Evolutionary conservation across 1,140 invertebrate species (phyloP).

Genomic region (Ceratosolen solmsi): DNA sequence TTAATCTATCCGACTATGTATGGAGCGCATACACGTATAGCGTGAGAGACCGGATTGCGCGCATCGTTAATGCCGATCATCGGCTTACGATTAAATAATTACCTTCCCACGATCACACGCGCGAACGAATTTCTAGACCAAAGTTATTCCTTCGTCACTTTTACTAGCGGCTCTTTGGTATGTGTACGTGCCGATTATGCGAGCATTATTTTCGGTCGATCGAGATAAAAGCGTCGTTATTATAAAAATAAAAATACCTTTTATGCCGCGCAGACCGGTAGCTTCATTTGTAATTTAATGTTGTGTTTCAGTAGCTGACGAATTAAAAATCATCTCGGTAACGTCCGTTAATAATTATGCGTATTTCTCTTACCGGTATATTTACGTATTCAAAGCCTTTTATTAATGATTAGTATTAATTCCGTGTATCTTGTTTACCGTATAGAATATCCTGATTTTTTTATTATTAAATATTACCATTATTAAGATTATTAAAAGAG

Average conservation of each 20-base stretch:
- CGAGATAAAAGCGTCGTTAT: background rate
- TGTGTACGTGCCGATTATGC: background rate
- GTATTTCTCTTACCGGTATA: background rate
- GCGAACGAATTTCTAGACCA: conserved; percentile 18
- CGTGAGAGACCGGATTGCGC: conserved; percentile 12
- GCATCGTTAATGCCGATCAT: conserved; percentile 39
- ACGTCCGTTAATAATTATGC: background rate
- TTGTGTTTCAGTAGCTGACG: background rate
- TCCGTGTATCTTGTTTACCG: background rate
- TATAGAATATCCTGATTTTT: background rate
- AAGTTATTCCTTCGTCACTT: background rate
- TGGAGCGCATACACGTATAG: background rate
- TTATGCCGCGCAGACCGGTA: background rate
- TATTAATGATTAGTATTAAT: conserved; percentile 1
- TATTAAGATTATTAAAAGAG: background rate
- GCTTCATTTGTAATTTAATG: background rate
- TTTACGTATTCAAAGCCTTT: background rate
- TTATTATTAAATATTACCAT: background rate
- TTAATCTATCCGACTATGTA: conserved; percentile 45
- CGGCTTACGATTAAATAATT: conserved; percentile 43
- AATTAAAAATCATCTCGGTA: background rate
- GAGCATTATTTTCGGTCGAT: background rate
- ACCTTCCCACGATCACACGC: conserved; percentile 42
- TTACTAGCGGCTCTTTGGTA: background rate
- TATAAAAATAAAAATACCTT: background rate